These are phyloP conservation scores for Drosophila paranaensis DNA, from an alignment of 2,888 invertebrate genomes.

Conservation along the genomic window DNA sequence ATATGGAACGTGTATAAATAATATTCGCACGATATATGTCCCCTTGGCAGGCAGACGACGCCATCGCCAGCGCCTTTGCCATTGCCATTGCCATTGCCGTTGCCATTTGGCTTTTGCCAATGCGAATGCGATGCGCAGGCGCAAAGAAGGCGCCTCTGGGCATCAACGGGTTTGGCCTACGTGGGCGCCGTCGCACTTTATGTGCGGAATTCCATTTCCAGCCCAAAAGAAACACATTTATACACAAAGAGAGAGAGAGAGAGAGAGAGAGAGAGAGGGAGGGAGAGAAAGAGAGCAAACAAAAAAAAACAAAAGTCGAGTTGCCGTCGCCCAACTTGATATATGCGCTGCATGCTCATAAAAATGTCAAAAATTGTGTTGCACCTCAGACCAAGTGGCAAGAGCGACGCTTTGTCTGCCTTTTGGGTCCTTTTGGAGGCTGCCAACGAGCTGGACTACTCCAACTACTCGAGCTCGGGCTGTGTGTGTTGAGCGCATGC, in stretches of 20 bases:
- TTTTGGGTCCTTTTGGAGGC: slow-evolving; percentile 34
- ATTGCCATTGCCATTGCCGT: slow-evolving; percentile 20
- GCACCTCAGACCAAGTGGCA: slow-evolving; percentile 34
- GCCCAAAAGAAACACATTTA: slow-evolving; percentile 11
- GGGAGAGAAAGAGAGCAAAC: slow-evolving; percentile 9
- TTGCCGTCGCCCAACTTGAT: slow-evolving; percentile 74
- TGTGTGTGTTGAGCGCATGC: slow-evolving; percentile 63
- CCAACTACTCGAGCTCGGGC: slow-evolving; percentile 18
- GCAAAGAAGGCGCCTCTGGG: slow-evolving; percentile 82
- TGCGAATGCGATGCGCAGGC: slow-evolving; percentile 66
- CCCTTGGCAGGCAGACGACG: slow-evolving; percentile 69
- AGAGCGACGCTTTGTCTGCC: slow-evolving; percentile 68
- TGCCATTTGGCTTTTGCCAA: slow-evolving; percentile 14
- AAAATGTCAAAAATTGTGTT: slow-evolving; percentile 82
- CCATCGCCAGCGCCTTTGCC: slow-evolving; percentile 41
- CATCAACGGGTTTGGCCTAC: slow-evolving; percentile 70
- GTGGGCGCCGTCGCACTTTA: slow-evolving; percentile 75
- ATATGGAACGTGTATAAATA: slow-evolving; percentile 78
- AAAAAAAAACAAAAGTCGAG: slow-evolving; percentile 43
- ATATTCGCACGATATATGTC: slow-evolving; percentile 84
- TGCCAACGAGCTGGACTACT: slow-evolving; percentile 23
- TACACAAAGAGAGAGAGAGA: slow-evolving; percentile 1
- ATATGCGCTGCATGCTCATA: slow-evolving; percentile 82
- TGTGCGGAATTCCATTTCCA: slow-evolving; percentile 67
- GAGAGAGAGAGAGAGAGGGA: no score